A percentile compares a stretch with the other conserved stretches of the same genome.
These are phyloP conservation scores for Pyrrhia umbra DNA, from an alignment of 2,888 invertebrate species.

Conservation along the genomic window DNA sequence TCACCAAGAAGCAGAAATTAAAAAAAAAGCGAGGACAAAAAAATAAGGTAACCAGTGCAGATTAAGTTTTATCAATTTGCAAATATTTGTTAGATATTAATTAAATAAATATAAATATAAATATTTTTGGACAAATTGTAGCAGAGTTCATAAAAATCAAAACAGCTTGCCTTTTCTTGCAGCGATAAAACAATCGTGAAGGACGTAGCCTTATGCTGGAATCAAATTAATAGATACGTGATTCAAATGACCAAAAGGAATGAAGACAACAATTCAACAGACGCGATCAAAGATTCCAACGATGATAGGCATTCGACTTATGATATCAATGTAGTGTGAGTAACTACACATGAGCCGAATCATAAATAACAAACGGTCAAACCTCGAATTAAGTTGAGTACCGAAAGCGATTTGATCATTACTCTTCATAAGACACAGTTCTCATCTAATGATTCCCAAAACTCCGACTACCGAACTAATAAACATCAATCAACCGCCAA, in stretches of 20 bases:
- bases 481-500: slow-evolving; percentile 88
- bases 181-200: too few species aligned
- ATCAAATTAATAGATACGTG: slow-evolving; percentile 50
- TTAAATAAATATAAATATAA: too few species aligned
- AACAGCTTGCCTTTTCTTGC: too few species aligned
- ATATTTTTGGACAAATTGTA: too few species aligned
- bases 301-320: slow-evolving; percentile 62
- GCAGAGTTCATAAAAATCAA: too few species aligned
- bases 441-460: slow-evolving; percentile 88
- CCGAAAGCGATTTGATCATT: slow-evolving; percentile 83
- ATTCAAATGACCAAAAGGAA: slow-evolving; percentile 52
- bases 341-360: slow-evolving; percentile 72
- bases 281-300: slow-evolving; percentile 59
- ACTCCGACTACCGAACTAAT: slow-evolving; percentile 90
- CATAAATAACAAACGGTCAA: slow-evolving; percentile 85
- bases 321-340: slow-evolving; percentile 78
- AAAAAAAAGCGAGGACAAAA: too few species aligned
- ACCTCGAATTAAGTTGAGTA: slow-evolving; percentile 87
- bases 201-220: too few species aligned
- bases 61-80: too few species aligned
- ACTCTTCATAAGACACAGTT: slow-evolving; percentile 88
- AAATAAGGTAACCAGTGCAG: too few species aligned
- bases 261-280: slow-evolving; percentile 56
- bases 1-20: too few species aligned
- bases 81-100: too few species aligned